Percentiles rank a stretch among this genome's conserved stretches.
Conservation (phyloP, 1,140 invertebrate species). For the Lordiphosa stackelbergi region DNA sequence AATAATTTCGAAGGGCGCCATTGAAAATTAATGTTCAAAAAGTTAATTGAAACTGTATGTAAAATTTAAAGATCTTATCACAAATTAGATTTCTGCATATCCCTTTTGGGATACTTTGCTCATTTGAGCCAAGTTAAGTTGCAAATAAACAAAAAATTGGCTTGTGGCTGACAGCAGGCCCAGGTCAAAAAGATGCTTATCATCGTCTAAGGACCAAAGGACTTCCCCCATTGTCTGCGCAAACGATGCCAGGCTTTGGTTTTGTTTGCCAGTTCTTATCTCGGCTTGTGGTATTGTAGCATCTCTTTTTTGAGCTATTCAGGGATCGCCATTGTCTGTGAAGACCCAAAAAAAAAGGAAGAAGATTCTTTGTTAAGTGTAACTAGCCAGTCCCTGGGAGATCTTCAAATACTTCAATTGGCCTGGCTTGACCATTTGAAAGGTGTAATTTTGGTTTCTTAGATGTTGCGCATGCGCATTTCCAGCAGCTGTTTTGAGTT, state of each 20-base stretch:
- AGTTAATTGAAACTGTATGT: constrained; percentile 14
- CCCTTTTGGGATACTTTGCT: constrained; percentile 38
- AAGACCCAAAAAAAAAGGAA: constrained; percentile 19
- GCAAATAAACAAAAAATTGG: constrained; percentile 47
- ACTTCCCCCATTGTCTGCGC: constrained; percentile 38
- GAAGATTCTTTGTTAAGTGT: constrained; percentile 31
- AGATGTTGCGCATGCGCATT: constrained; percentile 30
- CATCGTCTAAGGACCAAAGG: constrained; percentile 9
- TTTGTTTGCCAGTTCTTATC: constrained; percentile 56
- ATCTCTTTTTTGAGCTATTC: constrained; percentile 22
- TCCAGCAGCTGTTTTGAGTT: constrained; percentile 8
- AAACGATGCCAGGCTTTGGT: constrained; percentile 41
- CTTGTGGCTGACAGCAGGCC: constrained; percentile 59
- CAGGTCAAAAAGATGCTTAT: constrained; percentile 53
- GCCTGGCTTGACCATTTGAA: constrained; percentile 63
- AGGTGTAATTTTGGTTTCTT: constrained; percentile 61
- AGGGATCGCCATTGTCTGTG: constrained; percentile 30
- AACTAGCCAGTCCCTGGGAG: constrained; percentile 53
- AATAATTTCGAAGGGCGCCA: constrained; percentile 4
- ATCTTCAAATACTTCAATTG: constrained; percentile 46
- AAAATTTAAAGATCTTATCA: constrained; percentile 49
- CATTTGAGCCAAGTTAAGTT: constrained; percentile 56
- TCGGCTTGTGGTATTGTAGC: constrained; percentile 67
- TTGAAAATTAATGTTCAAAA: not conserved
- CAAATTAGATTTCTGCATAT: constrained; percentile 67